Conservation (phyloP, 1,140 invertebrate genomes). For the Euura saliciscinereae region DNA sequence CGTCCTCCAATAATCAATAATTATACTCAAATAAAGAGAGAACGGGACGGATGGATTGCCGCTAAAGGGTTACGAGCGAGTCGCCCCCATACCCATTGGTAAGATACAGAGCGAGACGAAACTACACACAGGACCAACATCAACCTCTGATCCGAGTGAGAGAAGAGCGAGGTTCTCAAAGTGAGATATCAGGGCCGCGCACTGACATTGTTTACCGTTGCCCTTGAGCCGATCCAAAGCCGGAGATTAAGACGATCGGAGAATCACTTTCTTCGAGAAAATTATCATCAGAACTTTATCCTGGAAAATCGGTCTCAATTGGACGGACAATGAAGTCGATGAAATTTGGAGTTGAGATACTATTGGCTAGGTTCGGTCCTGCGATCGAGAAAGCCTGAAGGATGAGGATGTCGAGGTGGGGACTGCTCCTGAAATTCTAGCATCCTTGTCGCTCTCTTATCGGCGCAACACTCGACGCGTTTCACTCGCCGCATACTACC, state of each 20-base stretch:
- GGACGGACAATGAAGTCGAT: no score
- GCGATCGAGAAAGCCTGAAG: constrained; percentile 18
- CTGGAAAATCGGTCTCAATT: no score
- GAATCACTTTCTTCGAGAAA: no score
- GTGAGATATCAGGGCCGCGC: constrained; percentile 38
- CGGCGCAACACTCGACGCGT: neutral
- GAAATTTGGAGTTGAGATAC: no score
- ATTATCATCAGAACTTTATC: no score
- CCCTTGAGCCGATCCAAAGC: no score
- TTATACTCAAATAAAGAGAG: constrained; percentile 61
- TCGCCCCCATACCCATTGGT: constrained; percentile 40
- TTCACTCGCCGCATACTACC: neutral
- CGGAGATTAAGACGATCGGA: no score
- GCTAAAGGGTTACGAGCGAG: constrained; percentile 47
- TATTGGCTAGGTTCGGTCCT: constrained; percentile 17
- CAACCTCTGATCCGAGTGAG: constrained; percentile 45
- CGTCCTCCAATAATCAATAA: constrained; percentile 61
- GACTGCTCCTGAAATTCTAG: constrained; percentile 17
- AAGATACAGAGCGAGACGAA: constrained; percentile 51
- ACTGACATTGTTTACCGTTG: no score
- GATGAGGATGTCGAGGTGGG: constrained; percentile 4
- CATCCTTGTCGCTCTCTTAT: constrained; percentile 1
- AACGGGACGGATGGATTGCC: constrained; percentile 54
- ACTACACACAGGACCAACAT: constrained; percentile 35
- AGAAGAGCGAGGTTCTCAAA: constrained; percentile 41